These are phyloP conservation scores for Perdita meconis DNA, from an alignment of 2,888 invertebrate genomes.

Conservation along the genomic window DNA sequence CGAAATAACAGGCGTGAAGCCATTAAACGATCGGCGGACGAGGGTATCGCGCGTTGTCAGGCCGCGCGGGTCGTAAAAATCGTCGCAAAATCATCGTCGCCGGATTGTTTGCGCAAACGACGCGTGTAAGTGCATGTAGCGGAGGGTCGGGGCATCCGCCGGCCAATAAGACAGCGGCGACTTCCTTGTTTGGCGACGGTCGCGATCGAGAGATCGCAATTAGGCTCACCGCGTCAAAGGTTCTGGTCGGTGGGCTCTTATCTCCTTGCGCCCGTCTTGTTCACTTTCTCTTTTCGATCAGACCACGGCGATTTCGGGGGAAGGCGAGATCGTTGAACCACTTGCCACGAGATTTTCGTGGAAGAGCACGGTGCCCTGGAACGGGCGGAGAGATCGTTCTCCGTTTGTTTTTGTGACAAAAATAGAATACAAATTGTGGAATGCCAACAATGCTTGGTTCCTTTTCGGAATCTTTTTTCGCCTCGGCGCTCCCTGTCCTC, in stretches of 20 bases:
- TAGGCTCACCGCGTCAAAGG: slow-evolving; percentile 76
- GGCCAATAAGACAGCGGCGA: slow-evolving; percentile 69
- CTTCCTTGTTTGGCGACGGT: slow-evolving; percentile 74
- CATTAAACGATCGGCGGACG: neutral
- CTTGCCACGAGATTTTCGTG: slow-evolving; percentile 36
- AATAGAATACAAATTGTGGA: neutral
- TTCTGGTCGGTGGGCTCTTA: slow-evolving; percentile 66
- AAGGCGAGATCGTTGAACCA: slow-evolving; percentile 49
- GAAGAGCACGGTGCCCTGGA: slow-evolving; percentile 16
- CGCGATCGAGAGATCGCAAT: slow-evolving; percentile 73
- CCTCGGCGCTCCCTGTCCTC: neutral
- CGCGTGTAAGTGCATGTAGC: slow-evolving; percentile 51
- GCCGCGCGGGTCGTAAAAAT: neutral
- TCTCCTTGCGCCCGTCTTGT: slow-evolving; percentile 58
- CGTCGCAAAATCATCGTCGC: slow-evolving; percentile 34
- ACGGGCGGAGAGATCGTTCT: slow-evolving; percentile 12
- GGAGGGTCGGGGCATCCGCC: slow-evolving; percentile 52
- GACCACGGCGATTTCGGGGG: slow-evolving; percentile 63
- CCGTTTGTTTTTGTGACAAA: neutral
- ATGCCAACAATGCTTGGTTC: neutral
- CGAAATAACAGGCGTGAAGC: no score
- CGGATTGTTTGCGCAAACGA: slow-evolving; percentile 22
- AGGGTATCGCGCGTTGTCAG: neutral
- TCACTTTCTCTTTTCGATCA: slow-evolving; percentile 70
- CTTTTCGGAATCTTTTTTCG: neutral